phyloP scores from a whole-genome alignment of 2,113 vertebrate genomes.

The Pseudolaguvia tuberculata region DNA sequence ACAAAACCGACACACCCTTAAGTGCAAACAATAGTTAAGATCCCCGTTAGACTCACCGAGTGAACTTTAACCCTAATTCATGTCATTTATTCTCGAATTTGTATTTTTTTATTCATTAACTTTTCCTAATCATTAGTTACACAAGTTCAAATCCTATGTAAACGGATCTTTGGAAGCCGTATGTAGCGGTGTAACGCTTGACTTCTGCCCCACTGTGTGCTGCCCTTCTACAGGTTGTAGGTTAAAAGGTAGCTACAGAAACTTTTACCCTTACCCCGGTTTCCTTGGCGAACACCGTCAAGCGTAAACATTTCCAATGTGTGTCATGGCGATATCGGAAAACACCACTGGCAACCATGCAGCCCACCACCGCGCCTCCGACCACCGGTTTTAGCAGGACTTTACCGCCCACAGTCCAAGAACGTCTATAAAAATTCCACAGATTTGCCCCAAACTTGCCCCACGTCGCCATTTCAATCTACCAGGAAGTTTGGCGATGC shows the following conservation, averaged over 20 bases:
- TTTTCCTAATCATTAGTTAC: too few relatives aligned
- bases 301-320: conserved; percentile 12
- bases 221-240: neutral
- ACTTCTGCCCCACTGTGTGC: neutral
- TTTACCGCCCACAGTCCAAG: conserved; percentile 15
- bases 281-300: conserved; percentile 44
- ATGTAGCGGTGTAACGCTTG: too few relatives aligned
- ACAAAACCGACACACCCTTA: too few relatives aligned
- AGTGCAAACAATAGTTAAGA: too few relatives aligned
- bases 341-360: conserved; percentile 26
- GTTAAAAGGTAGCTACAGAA: neutral
- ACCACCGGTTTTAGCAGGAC: neutral
- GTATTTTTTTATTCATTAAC: too few relatives aligned
- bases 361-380: conserved; percentile 32
- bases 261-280: conserved; percentile 25
- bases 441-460: conserved; percentile 32
- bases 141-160: too few relatives aligned
- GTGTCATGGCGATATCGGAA: conserved; percentile 12
- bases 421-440: conserved; percentile 18
- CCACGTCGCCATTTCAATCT: conserved; percentile 48
- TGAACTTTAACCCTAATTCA: too few relatives aligned
- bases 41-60: too few relatives aligned
- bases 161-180: too few relatives aligned
- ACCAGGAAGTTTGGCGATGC: conserved; percentile 13
- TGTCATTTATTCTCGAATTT: too few relatives aligned